phyloP scores from a whole-genome alignment of 2,113 vertebrate species.

The Lepus americanus region DNA sequence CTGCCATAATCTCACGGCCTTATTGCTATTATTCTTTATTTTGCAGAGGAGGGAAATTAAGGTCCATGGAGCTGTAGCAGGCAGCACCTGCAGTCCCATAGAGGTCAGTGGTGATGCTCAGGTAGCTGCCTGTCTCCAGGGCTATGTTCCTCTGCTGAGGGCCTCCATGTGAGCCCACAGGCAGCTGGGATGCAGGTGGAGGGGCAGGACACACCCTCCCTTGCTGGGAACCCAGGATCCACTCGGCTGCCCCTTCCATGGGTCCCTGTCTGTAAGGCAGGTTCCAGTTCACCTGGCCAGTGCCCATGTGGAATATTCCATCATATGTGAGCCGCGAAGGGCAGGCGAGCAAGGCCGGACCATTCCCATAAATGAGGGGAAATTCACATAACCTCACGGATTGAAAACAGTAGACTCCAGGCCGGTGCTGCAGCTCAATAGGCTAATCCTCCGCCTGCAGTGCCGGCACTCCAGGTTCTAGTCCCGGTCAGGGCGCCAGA shows the following conservation, averaged over 20 bases:
- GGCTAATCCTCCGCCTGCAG: too few relatives aligned
- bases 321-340: neutral
- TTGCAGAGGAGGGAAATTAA: neutral
- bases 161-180: neutral
- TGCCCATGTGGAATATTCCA: neutral
- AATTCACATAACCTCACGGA: neutral
- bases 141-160: neutral
- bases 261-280: neutral
- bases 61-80: neutral
- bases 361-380: neutral
- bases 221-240: neutral
- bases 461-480: too few relatives aligned
- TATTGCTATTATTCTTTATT: neutral
- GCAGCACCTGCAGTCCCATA: neutral
- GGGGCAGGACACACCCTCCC: fast-evolving
- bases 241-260: neutral
- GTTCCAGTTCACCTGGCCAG: too few relatives aligned
- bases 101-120: neutral
- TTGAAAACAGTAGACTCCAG: neutral
- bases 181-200: too few relatives aligned
- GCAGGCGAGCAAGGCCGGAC: neutral
- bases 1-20: too few relatives aligned
- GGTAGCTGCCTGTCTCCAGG: neutral
- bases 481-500: too few relatives aligned
- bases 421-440: too few relatives aligned